Conservation (phyloP, 2,797 vertebrate genomes). For the Cuniculus paca region DNA sequence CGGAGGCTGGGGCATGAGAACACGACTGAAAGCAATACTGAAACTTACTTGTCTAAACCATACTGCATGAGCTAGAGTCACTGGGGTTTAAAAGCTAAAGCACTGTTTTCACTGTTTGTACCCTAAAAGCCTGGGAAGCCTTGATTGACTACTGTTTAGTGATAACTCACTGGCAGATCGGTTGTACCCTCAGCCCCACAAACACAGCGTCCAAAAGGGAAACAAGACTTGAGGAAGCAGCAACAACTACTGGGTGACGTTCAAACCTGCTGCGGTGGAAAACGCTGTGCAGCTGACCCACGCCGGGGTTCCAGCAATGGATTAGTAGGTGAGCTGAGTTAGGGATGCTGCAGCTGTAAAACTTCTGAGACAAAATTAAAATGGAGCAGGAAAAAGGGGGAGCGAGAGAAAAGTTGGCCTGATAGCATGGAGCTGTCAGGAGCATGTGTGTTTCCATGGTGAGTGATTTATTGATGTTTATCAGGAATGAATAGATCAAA, state of each 20-base stretch:
- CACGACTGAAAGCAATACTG: constrained; percentile 70
- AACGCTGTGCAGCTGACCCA: constrained; percentile 86
- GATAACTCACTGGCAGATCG: constrained; percentile 80
- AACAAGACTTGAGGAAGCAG: constrained; percentile 82
- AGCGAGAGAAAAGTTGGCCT: constrained; percentile 92
- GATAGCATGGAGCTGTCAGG: constrained; percentile 94
- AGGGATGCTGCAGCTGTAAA: constrained; percentile 91
- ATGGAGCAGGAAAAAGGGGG: constrained; percentile 89
- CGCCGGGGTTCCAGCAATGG: constrained; percentile 86
- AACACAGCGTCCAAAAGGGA: constrained; percentile 82
- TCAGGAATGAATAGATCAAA: constrained; percentile 99
- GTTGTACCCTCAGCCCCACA: constrained; percentile 69
- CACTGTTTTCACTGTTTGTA: not conserved
- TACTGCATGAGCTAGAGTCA: constrained; percentile 65
- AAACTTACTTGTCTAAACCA: constrained; percentile 80
- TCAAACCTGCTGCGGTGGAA: constrained; percentile 84
- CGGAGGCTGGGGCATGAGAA: constrained; percentile 69
- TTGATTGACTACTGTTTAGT: constrained; percentile 77
- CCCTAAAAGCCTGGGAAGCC: constrained; percentile 20
- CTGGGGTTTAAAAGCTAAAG: constrained; percentile 53
- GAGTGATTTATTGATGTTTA: constrained; percentile 99
- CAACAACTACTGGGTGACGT: constrained; percentile 79
- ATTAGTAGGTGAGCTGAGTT: constrained; percentile 89
- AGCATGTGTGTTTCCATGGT: constrained; percentile 96
- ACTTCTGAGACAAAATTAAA: constrained; percentile 92